Conservation (phyloP, 2,113 vertebrate genomes). For the Peucedramus taeniatus region DNA sequence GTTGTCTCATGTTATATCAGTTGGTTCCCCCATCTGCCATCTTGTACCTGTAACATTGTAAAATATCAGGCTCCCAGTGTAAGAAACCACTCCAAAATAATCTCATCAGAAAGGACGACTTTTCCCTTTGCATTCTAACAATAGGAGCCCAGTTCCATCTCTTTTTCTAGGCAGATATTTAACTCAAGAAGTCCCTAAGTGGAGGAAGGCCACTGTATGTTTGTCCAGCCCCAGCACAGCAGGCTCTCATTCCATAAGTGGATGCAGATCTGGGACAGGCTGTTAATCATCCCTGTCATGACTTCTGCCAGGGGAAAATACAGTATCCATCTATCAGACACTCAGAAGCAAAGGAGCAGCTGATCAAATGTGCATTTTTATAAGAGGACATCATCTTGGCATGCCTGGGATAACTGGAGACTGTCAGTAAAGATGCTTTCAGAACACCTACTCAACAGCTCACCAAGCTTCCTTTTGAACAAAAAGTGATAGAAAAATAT, state of each 20-base stretch:
- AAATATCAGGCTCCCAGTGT: not conserved
- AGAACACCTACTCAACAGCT: not conserved
- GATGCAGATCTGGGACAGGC: not conserved
- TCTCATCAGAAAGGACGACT: not conserved
- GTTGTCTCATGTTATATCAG: rapidly evolving
- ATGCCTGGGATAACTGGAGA: not conserved
- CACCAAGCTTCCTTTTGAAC: not conserved
- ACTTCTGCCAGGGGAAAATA: not conserved
- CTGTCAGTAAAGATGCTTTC: not conserved
- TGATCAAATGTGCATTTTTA: not conserved
- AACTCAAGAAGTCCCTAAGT: not conserved
- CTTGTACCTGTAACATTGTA: not conserved
- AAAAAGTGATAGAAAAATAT: not conserved
- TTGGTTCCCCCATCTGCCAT: not conserved
- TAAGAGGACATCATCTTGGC: not conserved
- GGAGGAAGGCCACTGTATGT: not conserved
- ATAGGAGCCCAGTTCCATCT: not conserved
- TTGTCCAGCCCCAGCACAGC: not conserved
- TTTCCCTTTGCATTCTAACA: not conserved
- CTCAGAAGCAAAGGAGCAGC: not conserved
- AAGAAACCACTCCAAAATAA: not conserved
- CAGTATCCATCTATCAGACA: not conserved
- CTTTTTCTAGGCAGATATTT: not conserved
- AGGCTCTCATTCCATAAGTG: not conserved
- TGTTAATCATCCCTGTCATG: not conserved